Evolutionary conservation across 2,888 invertebrate species (phyloP), one percentile per base, ranked within the genome.

Genomic region (Pinctada fucata): DNA sequence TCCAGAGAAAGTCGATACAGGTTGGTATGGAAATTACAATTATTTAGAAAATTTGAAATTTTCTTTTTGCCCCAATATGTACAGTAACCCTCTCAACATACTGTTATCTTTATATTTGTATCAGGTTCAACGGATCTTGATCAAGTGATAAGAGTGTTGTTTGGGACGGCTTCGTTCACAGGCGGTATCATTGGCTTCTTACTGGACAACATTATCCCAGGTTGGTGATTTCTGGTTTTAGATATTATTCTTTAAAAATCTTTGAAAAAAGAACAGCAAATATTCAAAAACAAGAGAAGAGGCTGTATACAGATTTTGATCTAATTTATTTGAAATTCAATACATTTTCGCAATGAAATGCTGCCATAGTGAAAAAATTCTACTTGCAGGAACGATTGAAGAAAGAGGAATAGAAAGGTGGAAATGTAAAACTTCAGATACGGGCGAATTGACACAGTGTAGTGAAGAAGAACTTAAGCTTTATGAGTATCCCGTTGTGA

Each of bases 141-240:
- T 74, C 86, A 88, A 66, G 79, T 81, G 13, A 75, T 88, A 4
- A 74, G 65, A 3, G 88, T 90, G 0, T 75, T 91, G 13, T 83
- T 91, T 31, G 88, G 88, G 10, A 90, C 89, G 6, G 83, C 83
- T 51, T 89, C 89, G 87, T 90, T 93, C 78, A 89, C 93, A 47
- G 93, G 93, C 4, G 93, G 93, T n/a, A n/a, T 91, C 1, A 75
- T 90, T 3, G 93, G 92, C 1, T 91, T 92, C 68, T 66, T 93
- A 10, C 85, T 93, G 13, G 93, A 93, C 81, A 93, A 93, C 82
- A 88, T 88, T 4, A 85, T 91, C 4, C 88, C 87, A 74, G 91
- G 91, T 88, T 31, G 31, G 31, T 31, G 31, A 31, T 31, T 31
- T 31, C 31, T 31, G 31, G 31, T 31, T 31, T 31, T 31, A 31